Evolutionary conservation across 2,797 vertebrate genomes (phyloP).

Genomic region (Coregonus sp.): DNA sequence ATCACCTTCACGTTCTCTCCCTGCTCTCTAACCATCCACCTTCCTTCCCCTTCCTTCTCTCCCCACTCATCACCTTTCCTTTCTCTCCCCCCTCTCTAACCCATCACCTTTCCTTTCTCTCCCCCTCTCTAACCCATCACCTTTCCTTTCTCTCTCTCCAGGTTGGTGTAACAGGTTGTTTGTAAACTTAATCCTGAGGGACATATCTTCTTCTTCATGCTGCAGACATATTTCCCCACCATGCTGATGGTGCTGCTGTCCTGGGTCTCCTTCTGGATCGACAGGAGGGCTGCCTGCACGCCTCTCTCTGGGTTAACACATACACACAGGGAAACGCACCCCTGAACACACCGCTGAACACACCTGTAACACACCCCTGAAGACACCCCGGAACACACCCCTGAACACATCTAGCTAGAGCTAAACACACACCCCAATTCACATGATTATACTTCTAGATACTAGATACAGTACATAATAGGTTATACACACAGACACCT

Average conservation of each 20-base stretch:
- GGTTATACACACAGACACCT: not conserved
- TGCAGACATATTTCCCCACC: conserved; percentile 92
- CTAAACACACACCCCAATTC: no score
- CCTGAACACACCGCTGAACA: no score
- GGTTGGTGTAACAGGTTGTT: conserved; percentile 93
- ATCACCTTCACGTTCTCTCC: no score
- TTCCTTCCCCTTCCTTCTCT: no score
- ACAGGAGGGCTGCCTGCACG: conserved; percentile 86
- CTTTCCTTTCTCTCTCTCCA: conserved; percentile 43
- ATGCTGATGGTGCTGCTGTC: conserved; percentile 90
- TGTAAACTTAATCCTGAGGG: conserved; percentile 90
- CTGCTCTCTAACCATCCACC: no score
- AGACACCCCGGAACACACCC: no score
- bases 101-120: not conserved
- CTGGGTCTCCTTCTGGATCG: conserved; percentile 84
- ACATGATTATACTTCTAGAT: not conserved
- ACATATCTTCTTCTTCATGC: conserved; percentile 94
- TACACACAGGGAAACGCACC: not conserved
- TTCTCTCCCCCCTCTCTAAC: no score
- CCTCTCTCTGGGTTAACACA: conserved; percentile 84
- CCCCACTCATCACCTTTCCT: no score
- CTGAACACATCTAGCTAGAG: no score
- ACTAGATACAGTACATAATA: not conserved
- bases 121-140: no score
- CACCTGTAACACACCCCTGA: no score